Evolutionary conservation across 2,797 vertebrate species (phyloP).

Genomic region (Manis javanica): DNA sequence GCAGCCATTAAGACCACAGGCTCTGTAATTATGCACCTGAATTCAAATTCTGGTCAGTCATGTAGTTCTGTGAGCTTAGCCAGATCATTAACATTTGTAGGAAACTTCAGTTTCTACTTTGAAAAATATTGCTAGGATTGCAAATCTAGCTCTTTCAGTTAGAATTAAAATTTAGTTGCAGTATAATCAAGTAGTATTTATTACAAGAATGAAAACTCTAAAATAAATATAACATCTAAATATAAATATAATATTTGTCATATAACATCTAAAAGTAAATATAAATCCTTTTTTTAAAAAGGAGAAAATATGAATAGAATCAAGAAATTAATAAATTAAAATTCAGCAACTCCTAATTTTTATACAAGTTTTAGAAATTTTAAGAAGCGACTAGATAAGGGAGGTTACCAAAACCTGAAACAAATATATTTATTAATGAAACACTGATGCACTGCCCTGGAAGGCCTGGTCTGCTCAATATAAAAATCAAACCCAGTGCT

Average conservation of each 20-base stretch:
- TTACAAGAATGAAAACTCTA: neutral
- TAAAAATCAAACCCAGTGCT: neutral
- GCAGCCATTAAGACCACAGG: neutral
- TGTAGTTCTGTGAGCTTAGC: neutral
- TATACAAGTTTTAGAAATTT: neutral
- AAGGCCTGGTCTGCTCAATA: neutral
- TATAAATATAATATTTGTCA: neutral
- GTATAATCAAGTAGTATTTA: conserved; percentile 10
- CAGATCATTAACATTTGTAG: neutral
- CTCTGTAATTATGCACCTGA: neutral
- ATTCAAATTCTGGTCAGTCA: neutral
- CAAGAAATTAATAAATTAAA: neutral
- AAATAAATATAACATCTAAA: neutral
- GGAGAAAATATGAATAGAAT: neutral
- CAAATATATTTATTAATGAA: neutral
- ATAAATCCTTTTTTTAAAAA: neutral
- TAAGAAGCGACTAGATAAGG: neutral
- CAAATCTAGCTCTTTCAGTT: neutral
- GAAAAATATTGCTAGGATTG: conserved; percentile 13
- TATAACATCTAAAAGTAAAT: conserved; percentile 30
- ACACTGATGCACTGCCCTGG: neutral
- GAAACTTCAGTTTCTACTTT: conserved; percentile 16
- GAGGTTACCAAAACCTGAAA: neutral
- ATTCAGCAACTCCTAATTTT: neutral
- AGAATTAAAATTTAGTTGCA: conserved; percentile 21